Conservation (phyloP, 2,113 vertebrate genomes). For the Protobothrops flavoviridis region DNA sequence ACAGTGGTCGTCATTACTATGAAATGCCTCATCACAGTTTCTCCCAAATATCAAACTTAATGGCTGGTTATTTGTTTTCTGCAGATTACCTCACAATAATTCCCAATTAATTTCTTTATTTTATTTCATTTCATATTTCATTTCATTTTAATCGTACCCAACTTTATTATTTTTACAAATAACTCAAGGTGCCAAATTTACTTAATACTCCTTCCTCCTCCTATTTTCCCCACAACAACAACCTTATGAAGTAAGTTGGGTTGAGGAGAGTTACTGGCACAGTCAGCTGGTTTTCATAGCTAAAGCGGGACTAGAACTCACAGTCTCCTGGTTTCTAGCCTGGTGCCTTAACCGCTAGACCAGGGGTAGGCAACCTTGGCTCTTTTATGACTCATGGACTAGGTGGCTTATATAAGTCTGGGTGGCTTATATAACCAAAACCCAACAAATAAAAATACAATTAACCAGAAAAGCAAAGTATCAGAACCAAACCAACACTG, state of each 20-base stretch:
- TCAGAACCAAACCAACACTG: background rate
- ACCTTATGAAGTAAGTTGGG: background rate
- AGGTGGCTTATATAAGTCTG: background rate
- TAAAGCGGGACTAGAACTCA: background rate
- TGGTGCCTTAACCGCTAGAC: background rate
- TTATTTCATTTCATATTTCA: background rate
- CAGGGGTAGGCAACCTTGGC: no score
- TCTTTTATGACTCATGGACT: no score
- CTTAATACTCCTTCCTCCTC: background rate
- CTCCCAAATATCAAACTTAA: background rate
- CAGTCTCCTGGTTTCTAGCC: background rate
- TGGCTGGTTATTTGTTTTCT: background rate
- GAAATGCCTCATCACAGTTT: background rate
- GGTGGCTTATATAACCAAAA: background rate
- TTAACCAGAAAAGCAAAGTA: background rate
- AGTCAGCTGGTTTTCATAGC: background rate
- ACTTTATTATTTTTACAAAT: background rate
- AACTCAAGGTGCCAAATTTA: background rate
- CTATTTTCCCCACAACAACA: background rate
- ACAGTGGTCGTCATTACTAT: fast-evolving
- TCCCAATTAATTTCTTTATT: background rate
- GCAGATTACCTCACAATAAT: background rate
- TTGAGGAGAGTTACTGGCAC: background rate
- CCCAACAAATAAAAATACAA: background rate
- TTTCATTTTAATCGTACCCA: background rate